Evolutionary conservation across 1,140 invertebrate genomes (phyloP).

Genomic region (Acromyrmex heyeri): DNA sequence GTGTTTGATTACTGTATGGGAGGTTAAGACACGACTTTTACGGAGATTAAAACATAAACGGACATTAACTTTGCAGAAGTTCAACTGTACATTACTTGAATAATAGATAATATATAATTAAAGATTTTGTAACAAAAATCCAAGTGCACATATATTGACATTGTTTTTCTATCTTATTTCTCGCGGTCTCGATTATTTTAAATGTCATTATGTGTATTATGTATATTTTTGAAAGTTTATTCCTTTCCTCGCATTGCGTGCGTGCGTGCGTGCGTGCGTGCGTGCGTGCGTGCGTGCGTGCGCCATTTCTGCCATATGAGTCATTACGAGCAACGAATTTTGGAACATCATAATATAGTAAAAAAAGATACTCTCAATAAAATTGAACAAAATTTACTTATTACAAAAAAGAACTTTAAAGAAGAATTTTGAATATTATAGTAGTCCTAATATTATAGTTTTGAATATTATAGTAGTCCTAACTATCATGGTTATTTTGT

Average conservation of each 20-base stretch:
- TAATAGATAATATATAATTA: not conserved
- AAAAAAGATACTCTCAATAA: not conserved
- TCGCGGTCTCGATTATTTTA: not conserved
- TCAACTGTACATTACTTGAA: not conserved
- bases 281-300: too few species aligned
- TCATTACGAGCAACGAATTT: constrained; percentile 18
- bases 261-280: too few species aligned
- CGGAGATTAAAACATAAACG: too few species aligned
- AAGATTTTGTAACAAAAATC: not conserved
- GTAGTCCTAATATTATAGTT: not conserved
- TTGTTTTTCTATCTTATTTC: not conserved
- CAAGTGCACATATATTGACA: not conserved
- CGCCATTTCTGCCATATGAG: not conserved
- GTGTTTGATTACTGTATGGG: too few species aligned
- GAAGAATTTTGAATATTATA: not conserved
- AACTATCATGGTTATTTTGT: not conserved
- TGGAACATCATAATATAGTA: not conserved
- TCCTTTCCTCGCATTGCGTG: not conserved
- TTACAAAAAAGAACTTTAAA: not conserved
- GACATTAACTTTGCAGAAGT: too few species aligned
- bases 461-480: not conserved
- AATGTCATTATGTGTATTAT: not conserved
- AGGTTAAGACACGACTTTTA: too few species aligned
- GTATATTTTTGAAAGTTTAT: not conserved
- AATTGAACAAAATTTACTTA: constrained; percentile 28